Evolutionary conservation across 2,113 vertebrate genomes (phyloP).

Genomic region (Jacana jacana): DNA sequence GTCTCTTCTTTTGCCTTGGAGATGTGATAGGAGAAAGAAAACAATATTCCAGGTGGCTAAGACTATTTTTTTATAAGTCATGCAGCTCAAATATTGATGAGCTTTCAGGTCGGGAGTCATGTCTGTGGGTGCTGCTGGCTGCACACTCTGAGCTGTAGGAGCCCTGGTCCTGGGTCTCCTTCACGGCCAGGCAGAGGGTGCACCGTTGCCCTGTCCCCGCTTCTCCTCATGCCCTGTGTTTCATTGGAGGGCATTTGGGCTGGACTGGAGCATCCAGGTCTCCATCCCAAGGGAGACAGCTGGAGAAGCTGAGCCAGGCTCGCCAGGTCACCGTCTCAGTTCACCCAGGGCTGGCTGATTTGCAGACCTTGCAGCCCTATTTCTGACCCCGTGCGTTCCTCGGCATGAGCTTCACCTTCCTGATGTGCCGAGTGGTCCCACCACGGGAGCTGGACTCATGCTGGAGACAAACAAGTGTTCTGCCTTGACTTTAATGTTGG

Average conservation of each 20-base stretch:
- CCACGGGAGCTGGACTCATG: fast-evolving
- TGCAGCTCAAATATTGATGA: background rate
- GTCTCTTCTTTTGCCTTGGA: background rate
- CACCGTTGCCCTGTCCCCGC: background rate
- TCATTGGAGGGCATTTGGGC: background rate
- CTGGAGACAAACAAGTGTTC: no score
- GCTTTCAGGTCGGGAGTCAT: fast-evolving
- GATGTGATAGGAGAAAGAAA: background rate
- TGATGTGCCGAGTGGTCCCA: fast-evolving
- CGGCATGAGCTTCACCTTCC: background rate
- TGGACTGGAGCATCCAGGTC: background rate
- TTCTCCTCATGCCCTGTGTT: background rate
- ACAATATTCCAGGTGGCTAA: background rate
- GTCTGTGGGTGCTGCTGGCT: background rate
- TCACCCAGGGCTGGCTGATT: background rate
- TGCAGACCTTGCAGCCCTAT: background rate
- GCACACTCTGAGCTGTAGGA: background rate
- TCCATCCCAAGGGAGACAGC: background rate
- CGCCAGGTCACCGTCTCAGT: background rate
- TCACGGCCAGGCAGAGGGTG: background rate
- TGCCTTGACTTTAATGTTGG: background rate
- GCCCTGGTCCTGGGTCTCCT: background rate
- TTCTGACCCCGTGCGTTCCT: background rate
- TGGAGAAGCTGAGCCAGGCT: background rate
- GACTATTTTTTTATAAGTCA: background rate